Evolutionary conservation across 2,797 vertebrate species (phyloP).

Genomic region (Setipinna tenuifilis): DNA sequence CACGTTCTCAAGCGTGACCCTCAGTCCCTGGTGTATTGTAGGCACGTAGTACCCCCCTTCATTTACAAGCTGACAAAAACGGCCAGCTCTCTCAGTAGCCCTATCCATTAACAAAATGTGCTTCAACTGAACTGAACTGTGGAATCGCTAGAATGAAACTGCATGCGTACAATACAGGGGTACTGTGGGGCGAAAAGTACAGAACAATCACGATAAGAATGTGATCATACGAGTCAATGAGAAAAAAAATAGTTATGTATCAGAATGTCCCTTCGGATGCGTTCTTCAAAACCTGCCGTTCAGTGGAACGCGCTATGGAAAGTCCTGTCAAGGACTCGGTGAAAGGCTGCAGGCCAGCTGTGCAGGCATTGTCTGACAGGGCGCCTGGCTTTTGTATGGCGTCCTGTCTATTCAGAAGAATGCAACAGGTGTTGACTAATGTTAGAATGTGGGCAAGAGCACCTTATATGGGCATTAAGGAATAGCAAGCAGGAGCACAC

Average conservation of each 20-base stretch:
- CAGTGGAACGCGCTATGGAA: neutral
- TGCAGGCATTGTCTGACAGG: slow-evolving; percentile 41
- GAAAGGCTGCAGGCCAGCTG: slow-evolving; percentile 32
- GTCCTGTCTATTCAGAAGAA: slow-evolving; percentile 62
- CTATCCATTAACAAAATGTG: neutral
- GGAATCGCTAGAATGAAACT: no score
- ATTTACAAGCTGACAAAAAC: slow-evolving; percentile 13
- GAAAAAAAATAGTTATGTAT: neutral
- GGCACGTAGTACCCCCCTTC: neutral
- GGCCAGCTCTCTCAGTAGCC: neutral
- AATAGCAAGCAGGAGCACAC: neutral
- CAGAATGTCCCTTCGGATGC: neutral
- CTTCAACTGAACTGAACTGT: neutral
- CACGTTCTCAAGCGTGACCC: neutral
- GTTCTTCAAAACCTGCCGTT: neutral
- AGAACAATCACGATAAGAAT: neutral
- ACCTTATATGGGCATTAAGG: slow-evolving; percentile 44
- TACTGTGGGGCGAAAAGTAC: neutral
- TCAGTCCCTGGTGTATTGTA: neutral
- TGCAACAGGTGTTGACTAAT: slow-evolving; percentile 76
- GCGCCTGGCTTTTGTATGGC: slow-evolving; percentile 53
- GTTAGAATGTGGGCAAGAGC: slow-evolving; percentile 28
- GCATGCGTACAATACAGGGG: neutral
- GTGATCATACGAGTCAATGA: neutral
- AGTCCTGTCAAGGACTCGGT: neutral